Conservation (phyloP, 2,888 invertebrate genomes). For the Suillia variegata region DNA sequence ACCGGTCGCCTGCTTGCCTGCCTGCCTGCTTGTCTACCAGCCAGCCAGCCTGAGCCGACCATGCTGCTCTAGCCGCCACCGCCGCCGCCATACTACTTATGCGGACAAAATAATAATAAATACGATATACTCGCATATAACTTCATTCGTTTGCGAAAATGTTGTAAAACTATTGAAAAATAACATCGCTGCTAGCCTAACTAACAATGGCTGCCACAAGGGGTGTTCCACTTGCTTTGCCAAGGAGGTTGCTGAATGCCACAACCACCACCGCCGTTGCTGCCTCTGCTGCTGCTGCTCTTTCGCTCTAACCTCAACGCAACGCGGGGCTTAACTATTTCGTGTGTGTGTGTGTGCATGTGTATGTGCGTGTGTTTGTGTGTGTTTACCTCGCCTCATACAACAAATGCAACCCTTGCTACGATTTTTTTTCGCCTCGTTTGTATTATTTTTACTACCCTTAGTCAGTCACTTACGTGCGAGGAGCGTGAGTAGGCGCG, state of each 20-base stretch:
- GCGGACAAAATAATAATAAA: neutral
- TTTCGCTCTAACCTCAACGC: neutral
- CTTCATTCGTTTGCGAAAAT: slow-evolving; percentile 15
- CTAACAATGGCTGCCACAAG: neutral
- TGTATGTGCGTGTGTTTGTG: too few relatives aligned
- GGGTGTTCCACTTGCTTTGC: neutral
- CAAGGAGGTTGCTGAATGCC: neutral
- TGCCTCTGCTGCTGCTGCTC: neutral
- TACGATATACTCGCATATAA: neutral
- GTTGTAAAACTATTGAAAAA: neutral
- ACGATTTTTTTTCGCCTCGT: neutral
- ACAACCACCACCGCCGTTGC: neutral
- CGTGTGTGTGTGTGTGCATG: too few relatives aligned
- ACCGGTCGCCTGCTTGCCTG: too few relatives aligned
- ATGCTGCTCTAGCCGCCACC: neutral
- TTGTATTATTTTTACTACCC: neutral
- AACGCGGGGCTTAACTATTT: neutral
- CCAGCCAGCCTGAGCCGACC: neutral
- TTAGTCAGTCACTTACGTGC: neutral
- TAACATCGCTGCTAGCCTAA: too few relatives aligned
- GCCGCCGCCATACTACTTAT: too few relatives aligned
- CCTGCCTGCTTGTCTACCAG: neutral
- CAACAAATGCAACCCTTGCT: slow-evolving; percentile 30
- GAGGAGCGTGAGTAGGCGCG: neutral
- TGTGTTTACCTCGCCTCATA: too few relatives aligned